Conservation (phyloP, 2,113 vertebrate genomes). For the Ammospiza nelsoni region DNA sequence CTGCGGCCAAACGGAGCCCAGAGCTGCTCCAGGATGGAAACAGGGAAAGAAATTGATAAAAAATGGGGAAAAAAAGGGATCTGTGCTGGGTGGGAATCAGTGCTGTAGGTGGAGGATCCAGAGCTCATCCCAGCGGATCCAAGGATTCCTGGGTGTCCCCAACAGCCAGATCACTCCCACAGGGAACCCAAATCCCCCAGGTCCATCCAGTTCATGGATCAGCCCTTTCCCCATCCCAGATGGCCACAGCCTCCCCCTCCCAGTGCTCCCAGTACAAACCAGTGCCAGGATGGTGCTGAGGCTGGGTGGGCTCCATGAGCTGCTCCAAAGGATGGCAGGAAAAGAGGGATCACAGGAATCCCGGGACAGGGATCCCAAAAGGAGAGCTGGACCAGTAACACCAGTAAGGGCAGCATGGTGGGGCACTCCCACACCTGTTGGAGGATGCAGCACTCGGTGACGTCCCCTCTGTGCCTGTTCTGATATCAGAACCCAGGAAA, state of each 20-base stretch:
- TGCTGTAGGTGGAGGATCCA: fast-evolving
- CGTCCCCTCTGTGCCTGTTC: no score
- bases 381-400: background rate
- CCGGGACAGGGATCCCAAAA: background rate
- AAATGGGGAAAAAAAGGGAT: background rate
- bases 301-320: background rate
- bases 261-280: background rate
- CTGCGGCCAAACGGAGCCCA: fast-evolving
- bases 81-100: background rate
- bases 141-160: background rate
- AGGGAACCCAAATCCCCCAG: background rate
- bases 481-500: no score
- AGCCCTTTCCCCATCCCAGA: no score
- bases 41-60: no score
- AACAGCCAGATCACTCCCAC: fast-evolving
- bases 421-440: background rate
- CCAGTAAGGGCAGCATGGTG: background rate
- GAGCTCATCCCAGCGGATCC: fast-evolving
- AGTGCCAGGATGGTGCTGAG: background rate
- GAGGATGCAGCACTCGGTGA: no score
- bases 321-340: fast-evolving
- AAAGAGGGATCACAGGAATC: fast-evolving
- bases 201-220: background rate
- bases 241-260: background rate
- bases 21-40: background rate